These are phyloP conservation scores for Drosophila koepferae DNA, from an alignment of 2,888 invertebrate species.

Conservation along the genomic window DNA sequence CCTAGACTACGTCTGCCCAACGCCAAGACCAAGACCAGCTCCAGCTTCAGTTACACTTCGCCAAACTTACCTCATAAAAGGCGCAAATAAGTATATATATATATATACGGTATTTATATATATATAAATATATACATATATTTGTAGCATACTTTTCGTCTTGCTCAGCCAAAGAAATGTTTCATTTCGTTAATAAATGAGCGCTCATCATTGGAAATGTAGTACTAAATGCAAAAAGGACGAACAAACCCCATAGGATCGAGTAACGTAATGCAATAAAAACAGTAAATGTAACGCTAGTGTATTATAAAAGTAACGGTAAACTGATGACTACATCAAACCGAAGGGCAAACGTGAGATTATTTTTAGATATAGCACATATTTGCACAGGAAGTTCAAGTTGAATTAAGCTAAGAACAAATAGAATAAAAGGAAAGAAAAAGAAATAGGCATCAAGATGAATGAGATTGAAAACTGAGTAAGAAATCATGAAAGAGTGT, in stretches of 20 bases:
- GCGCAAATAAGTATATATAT: conserved; percentile 48
- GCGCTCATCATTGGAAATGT: conserved; percentile 69
- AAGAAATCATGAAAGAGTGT: too few species aligned
- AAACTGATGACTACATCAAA: conserved; percentile 24
- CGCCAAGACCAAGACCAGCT: neutral
- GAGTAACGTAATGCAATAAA: conserved; percentile 7
- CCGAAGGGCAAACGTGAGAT: neutral
- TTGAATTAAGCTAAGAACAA: neutral
- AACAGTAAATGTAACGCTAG: conserved; percentile 2
- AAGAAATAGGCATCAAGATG: too few species aligned
- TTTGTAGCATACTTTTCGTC: neutral
- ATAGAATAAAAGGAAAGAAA: neutral
- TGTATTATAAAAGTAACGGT: conserved; percentile 19
- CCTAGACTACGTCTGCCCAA: neutral
- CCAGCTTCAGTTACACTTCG: conserved; percentile 20
- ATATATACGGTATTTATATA: neutral
- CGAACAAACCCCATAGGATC: conserved; percentile 9
- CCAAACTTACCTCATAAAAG: conserved; percentile 68
- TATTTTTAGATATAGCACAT: neutral
- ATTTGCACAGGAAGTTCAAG: neutral
- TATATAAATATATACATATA: neutral
- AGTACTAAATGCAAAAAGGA: conserved; percentile 51
- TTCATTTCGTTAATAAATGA: conserved; percentile 75
- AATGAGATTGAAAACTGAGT: too few species aligned
- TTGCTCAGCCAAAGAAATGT: conserved; percentile 51